Percentiles rank a stretch among this genome's conserved stretches.
Evolutionary conservation across 2,888 invertebrate genomes (phyloP).

Genomic region (Cosmopolites sordidus): DNA sequence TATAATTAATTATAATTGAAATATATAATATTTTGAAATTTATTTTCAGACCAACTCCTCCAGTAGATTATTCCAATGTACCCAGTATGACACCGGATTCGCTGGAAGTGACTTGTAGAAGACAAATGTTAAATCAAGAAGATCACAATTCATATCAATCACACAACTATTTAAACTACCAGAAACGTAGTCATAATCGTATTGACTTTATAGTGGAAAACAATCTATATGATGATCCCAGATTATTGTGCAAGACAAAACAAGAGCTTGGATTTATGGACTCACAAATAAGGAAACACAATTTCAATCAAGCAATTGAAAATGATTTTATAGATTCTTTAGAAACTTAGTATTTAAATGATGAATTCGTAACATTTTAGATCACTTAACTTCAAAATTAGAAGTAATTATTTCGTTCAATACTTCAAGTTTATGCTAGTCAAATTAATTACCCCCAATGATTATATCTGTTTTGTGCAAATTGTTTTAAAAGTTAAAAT

Average conservation of each 20-base stretch:
- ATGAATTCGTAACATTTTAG: too few species aligned
- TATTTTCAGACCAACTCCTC: conserved; percentile 17
- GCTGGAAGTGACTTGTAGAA: conserved; percentile 35
- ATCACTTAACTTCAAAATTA: too few species aligned
- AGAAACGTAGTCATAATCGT: conserved; percentile 16
- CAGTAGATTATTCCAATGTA: conserved; percentile 15
- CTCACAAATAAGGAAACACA: background rate
- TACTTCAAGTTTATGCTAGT: too few species aligned
- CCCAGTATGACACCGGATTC: conserved; percentile 46
- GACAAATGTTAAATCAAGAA: conserved; percentile 12
- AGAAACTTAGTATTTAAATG: conserved; percentile 30
- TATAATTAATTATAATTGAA: too few species aligned
- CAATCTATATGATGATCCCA: conserved; percentile 28
- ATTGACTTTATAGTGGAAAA: conserved; percentile 18
- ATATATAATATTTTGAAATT: background rate
- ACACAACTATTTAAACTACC: conserved; percentile 16
- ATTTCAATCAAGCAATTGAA: conserved; percentile 21
- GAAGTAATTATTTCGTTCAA: too few species aligned
- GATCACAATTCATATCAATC: conserved; percentile 18
- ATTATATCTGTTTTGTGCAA: too few species aligned
- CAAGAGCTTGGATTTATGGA: conserved; percentile 2
- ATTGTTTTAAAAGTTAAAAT: too few species aligned
- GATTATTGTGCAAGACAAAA: conserved; percentile 13
- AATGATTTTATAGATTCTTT: conserved; percentile 40
- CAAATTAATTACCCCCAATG: too few species aligned